These are phyloP conservation scores for Myotis davidii DNA, from an alignment of 2,113 vertebrate species.

Conservation along the genomic window DNA sequence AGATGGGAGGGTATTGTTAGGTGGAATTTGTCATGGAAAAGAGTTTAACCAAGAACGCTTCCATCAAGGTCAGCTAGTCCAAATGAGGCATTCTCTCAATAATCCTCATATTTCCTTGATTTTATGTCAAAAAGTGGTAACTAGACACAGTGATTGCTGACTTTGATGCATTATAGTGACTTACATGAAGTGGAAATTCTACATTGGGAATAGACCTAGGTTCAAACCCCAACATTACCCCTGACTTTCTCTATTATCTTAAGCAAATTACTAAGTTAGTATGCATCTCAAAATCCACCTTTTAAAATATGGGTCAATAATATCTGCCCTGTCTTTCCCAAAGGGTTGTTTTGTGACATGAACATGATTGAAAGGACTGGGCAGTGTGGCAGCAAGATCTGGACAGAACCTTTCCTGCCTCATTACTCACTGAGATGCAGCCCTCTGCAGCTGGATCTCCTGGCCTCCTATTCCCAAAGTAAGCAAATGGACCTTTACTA, in stretches of 20 bases:
- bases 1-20: neutral
- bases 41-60: neutral
- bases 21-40: neutral
- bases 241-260: neutral
- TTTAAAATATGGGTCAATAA: neutral
- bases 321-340: neutral
- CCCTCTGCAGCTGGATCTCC: neutral
- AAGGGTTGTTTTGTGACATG: neutral
- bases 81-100: neutral
- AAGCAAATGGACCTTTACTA: neutral
- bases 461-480: neutral
- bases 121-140: neutral
- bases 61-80: slow-evolving; percentile 8
- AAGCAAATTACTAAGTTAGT: neutral
- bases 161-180: neutral
- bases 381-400: neutral
- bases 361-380: neutral
- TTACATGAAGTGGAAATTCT: neutral
- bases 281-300: neutral
- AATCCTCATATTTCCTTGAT: neutral
- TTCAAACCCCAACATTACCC: neutral
- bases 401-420: neutral
- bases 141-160: neutral
- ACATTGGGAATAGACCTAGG: neutral
- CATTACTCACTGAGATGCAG: neutral